These are phyloP conservation scores for Apostichopus californicus DNA, from an alignment of 35 echinoderm and acorn worm genomes.

Conservation along the genomic window DNA sequence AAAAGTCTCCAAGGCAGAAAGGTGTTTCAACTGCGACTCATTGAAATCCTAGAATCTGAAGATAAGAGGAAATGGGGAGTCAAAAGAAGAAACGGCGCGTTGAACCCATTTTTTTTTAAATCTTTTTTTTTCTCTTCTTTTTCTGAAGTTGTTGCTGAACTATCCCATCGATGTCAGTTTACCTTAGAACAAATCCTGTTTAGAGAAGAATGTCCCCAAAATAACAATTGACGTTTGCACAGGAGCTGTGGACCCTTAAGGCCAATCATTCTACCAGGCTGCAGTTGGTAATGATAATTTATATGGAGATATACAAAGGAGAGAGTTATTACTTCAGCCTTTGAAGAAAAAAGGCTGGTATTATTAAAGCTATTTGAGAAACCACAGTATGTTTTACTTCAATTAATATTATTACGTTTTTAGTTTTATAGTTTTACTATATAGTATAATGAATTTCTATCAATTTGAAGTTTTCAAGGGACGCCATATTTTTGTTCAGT, in stretches of 20 bases:
- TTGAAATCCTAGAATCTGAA: slow-evolving; percentile 30
- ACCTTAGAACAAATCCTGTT: slow-evolving; percentile 46
- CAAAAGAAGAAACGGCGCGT: slow-evolving; percentile 22
- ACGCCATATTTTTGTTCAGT: no score
- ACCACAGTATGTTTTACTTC: no score
- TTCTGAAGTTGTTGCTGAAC: neutral
- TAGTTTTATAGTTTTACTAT: no score
- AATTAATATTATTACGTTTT: no score
- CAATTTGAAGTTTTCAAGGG: no score
- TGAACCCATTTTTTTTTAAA: neutral
- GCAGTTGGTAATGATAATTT: no score
- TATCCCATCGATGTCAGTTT: slow-evolving; percentile 40
- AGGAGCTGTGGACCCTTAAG: neutral
- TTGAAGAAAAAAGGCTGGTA: no score
- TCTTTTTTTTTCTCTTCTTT: slow-evolving; percentile 8
- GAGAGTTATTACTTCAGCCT: no score
- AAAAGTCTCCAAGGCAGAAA: slow-evolving; percentile 44
- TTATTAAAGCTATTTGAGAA: no score
- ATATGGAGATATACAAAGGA: no score
- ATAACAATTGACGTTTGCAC: slow-evolving; percentile 52
- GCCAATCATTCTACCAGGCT: neutral
- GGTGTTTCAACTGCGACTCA: slow-evolving; percentile 43
- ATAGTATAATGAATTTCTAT: no score
- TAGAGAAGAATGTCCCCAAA: slow-evolving; percentile 16
- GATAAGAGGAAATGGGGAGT: slow-evolving; percentile 12